Percentiles rank a stretch among this genome's conserved stretches.
Conservation (phyloP, 1,140 invertebrate genomes). For the Callitettix versicolor region DNA sequence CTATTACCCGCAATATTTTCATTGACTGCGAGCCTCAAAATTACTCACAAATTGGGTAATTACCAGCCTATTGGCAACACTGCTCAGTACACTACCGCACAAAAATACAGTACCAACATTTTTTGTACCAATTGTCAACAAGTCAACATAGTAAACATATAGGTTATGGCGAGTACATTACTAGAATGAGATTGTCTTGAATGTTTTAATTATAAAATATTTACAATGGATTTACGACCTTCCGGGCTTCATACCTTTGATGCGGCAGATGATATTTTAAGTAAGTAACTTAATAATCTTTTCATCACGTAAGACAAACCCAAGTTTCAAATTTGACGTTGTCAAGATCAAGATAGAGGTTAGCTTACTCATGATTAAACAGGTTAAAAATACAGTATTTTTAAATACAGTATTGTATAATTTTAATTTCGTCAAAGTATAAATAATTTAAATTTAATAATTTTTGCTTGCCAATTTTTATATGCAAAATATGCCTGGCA, state of each 20-base stretch:
- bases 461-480: neutral
- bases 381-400: neutral
- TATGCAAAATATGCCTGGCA: too few species aligned
- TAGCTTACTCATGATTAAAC: neutral
- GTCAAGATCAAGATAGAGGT: neutral
- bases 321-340: neutral
- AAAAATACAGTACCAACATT: too few species aligned
- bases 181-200: too few species aligned
- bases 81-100: too few species aligned
- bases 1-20: too few species aligned
- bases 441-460: neutral
- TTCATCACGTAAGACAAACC: neutral
- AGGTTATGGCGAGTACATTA: too few species aligned
- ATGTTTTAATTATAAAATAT: neutral
- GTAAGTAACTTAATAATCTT: neutral
- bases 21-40: too few species aligned
- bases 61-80: too few species aligned
- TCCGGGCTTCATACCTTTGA: slow-evolving; percentile 6
- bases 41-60: too few species aligned
- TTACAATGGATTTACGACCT: slow-evolving; percentile 13
- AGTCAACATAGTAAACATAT: too few species aligned
- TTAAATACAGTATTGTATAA: neutral
- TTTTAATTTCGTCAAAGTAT: neutral
- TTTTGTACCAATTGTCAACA: too few species aligned
- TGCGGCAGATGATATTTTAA: slow-evolving; percentile 9